Evolutionary conservation across 2,113 vertebrate species (phyloP).

Genomic region (Spilogale gracilis): DNA sequence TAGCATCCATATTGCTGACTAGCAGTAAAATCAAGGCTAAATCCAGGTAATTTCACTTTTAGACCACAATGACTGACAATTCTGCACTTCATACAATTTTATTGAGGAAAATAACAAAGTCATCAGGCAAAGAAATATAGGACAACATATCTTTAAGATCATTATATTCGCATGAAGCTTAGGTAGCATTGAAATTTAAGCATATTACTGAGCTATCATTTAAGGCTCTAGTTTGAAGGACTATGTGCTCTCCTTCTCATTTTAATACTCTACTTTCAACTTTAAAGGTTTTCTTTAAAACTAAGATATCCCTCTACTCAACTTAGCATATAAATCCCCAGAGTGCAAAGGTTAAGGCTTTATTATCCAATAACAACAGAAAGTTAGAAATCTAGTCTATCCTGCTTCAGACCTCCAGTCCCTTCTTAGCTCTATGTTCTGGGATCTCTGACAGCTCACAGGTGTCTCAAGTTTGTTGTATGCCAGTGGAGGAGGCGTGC

Average conservation of each 20-base stretch:
- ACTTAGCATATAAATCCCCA: not conserved
- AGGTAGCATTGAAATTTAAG: not conserved
- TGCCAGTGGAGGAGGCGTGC: not conserved
- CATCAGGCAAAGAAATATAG: not conserved
- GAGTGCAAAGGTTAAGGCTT: not conserved
- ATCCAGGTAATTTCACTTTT: not conserved
- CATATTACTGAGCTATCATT: not conserved
- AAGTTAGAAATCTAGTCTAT: not conserved
- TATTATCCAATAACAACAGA: not conserved
- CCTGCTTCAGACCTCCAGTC: not conserved
- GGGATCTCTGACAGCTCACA: not conserved
- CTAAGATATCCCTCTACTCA: not conserved
- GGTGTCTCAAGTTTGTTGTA: not conserved
- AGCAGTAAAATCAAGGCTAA: not conserved
- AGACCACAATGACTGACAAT: not conserved
- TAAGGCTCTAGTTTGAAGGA: not conserved
- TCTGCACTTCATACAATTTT: not conserved
- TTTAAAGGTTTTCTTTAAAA: not conserved
- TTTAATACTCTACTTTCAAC: conserved; percentile 14
- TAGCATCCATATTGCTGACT: not conserved
- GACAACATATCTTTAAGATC: not conserved
- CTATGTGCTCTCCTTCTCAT: not conserved
- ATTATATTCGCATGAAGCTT: not conserved
- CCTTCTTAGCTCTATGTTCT: not conserved
- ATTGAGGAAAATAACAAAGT: not conserved